Percentiles rank a stretch among this genome's conserved stretches.
Conservation (phyloP, 2,888 invertebrate genomes). For the Malacosoma neustria region DNA sequence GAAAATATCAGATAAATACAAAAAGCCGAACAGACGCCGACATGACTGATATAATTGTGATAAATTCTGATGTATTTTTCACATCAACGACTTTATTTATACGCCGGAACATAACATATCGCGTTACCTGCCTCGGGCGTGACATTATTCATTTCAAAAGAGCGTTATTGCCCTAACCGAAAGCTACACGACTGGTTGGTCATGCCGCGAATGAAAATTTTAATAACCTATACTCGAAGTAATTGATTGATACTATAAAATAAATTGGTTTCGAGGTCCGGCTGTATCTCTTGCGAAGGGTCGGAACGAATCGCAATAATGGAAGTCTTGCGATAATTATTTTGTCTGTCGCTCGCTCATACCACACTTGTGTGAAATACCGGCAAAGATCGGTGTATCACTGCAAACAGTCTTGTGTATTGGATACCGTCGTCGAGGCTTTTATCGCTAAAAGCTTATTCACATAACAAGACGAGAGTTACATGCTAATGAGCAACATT, state of each 20-base stretch:
- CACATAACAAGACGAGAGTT: not conserved
- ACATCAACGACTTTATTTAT: slow-evolving; percentile 61
- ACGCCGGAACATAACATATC: slow-evolving; percentile 41
- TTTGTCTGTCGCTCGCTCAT: slow-evolving; percentile 2
- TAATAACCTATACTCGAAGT: slow-evolving; percentile 43
- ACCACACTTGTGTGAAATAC: not conserved
- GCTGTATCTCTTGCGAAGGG: slow-evolving; percentile 26
- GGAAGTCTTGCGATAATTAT: slow-evolving; percentile 13
- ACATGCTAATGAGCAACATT: not conserved
- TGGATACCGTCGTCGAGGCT: slow-evolving; percentile 1
- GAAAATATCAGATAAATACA: slow-evolving; percentile 19
- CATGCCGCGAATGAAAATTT: slow-evolving; percentile 46
- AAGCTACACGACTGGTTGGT: slow-evolving; percentile 29
- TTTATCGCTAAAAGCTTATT: slow-evolving; percentile 1
- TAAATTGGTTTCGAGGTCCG: slow-evolving; percentile 35
- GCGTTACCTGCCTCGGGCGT: slow-evolving; percentile 48
- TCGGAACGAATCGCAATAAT: slow-evolving; percentile 46
- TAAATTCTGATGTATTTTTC: slow-evolving; percentile 57
- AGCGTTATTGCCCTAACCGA: slow-evolving; percentile 45
- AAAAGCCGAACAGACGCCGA: slow-evolving; percentile 31
- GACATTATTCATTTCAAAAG: slow-evolving; percentile 52
- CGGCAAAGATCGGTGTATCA: not conserved
- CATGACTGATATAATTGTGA: slow-evolving; percentile 47
- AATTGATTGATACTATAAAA: slow-evolving; percentile 63
- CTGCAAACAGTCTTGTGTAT: not conserved